These are phyloP conservation scores for Progne subis DNA, from an alignment of 2,113 vertebrate species.

Conservation along the genomic window DNA sequence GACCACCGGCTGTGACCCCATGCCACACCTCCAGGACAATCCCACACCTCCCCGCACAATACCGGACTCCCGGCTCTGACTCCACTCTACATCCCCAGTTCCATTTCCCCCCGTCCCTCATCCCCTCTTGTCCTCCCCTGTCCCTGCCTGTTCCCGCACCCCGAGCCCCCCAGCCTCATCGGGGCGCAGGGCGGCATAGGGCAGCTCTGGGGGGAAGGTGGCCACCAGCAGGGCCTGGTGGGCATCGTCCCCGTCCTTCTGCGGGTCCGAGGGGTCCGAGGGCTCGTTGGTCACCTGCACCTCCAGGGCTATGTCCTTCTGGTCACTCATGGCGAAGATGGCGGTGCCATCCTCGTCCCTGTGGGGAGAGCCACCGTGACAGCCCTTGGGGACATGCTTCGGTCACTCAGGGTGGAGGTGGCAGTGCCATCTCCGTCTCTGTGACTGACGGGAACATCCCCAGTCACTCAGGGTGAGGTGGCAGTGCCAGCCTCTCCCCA, in stretches of 20 bases:
- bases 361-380: not conserved
- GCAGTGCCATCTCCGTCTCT: too few species aligned
- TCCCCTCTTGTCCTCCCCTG: too few species aligned
- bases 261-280: constrained; percentile 76
- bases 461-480: rapidly evolving
- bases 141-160: too few species aligned
- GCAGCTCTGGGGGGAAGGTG: constrained; percentile 74
- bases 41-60: too few species aligned
- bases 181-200: not conserved
- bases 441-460: too few species aligned
- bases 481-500: not conserved
- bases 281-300: constrained; percentile 86
- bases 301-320: constrained; percentile 87
- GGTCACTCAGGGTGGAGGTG: rapidly evolving
- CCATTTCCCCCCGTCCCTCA: too few species aligned
- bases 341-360: constrained; percentile 73
- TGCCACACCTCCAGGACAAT: too few species aligned
- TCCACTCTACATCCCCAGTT: too few species aligned
- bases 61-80: too few species aligned
- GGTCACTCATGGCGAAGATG: constrained; percentile 85
- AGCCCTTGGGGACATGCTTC: not conserved
- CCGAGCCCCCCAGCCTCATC: not conserved
- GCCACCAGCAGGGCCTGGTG: constrained; percentile 86
- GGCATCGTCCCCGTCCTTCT: constrained; percentile 88
- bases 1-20: too few species aligned